A percentile compares a stretch with the other conserved stretches of the same genome.
These are phyloP conservation scores for Sminthopsis crassicaudata DNA, from an alignment of 2,113 vertebrate genomes.

Conservation along the genomic window DNA sequence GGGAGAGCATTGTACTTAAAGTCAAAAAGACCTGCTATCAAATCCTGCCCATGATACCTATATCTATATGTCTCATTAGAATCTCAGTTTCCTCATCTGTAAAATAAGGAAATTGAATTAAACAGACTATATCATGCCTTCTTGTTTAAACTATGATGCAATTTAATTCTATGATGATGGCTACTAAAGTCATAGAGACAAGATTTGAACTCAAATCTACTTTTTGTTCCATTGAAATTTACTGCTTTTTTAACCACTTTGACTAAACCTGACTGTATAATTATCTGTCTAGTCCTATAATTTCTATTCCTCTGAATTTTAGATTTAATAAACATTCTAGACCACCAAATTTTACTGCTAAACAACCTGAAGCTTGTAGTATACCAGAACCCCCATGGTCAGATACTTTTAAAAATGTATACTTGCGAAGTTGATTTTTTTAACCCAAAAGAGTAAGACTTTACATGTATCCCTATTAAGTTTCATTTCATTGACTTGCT, in stretches of 20 bases:
- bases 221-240: neutral
- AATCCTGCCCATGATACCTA: neutral
- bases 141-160: neutral
- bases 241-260: neutral
- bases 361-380: neutral
- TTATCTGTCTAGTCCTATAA: neutral
- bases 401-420: neutral
- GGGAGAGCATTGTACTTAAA: neutral
- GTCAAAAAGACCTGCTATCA: neutral
- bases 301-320: neutral
- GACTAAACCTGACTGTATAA: neutral
- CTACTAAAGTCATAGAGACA: neutral
- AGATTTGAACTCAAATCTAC: neutral
- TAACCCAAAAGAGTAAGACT: neutral
- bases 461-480: neutral
- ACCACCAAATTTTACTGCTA: neutral
- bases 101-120: neutral
- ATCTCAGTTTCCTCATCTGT: neutral
- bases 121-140: neutral
- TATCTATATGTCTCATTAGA: neutral
- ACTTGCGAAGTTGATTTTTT: neutral
- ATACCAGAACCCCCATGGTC: neutral
- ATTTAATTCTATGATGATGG: neutral
- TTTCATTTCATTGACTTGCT: neutral
- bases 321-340: neutral